phyloP scores from a whole-genome alignment of 2,113 vertebrate genomes.

The Tricholaema leucomelas region DNA sequence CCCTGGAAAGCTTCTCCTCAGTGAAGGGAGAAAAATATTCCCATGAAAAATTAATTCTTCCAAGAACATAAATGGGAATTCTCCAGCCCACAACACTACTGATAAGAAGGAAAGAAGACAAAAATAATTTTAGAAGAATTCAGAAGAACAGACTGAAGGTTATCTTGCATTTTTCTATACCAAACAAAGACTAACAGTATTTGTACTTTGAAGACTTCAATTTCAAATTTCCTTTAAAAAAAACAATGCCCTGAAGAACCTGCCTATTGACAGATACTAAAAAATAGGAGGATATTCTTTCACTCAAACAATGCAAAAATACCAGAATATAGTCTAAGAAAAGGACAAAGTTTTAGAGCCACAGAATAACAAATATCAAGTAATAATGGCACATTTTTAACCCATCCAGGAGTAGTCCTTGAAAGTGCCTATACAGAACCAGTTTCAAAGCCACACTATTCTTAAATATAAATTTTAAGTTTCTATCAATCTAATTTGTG shows the following conservation, averaged over 20 bases:
- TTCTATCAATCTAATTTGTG: neutral
- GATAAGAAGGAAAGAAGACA: neutral
- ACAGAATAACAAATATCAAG: neutral
- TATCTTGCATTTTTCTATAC: neutral
- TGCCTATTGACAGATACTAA: neutral
- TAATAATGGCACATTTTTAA: neutral
- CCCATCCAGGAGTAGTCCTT: neutral
- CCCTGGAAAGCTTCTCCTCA: neutral
- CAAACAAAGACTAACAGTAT: neutral
- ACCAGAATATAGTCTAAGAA: neutral
- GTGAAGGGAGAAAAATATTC: slow-evolving; percentile 37
- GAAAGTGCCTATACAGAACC: neutral
- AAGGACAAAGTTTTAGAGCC: neutral
- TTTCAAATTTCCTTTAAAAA: neutral
- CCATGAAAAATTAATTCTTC: slow-evolving; percentile 49
- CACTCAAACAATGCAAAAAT: neutral
- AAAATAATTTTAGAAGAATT: neutral
- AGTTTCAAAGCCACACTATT: neutral
- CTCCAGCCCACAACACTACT: slow-evolving; percentile 6
- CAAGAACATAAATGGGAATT: slow-evolving; percentile 24
- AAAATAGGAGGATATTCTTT: neutral
- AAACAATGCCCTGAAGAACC: neutral
- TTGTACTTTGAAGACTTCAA: neutral
- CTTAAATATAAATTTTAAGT: neutral
- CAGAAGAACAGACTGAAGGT: neutral